Evolutionary conservation across 1,140 invertebrate species (phyloP), one percentile per base, ranked within the genome.

Genomic region (Chrysoperla carnea): DNA sequence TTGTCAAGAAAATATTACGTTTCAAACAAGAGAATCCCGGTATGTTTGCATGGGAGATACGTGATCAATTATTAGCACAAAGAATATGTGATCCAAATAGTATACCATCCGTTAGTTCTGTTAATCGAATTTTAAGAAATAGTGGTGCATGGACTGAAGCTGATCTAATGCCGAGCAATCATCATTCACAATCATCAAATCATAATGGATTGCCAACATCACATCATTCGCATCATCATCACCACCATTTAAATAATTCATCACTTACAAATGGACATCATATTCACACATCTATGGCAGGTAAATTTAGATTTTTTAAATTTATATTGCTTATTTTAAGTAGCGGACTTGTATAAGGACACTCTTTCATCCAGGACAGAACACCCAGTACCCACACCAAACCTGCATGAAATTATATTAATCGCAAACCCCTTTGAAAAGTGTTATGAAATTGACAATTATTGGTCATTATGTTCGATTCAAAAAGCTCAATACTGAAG

Each of bases 31-130:
- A 92, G 56, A 89, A 92, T 58, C 86, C 87, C 0, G 83, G 83
- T 6, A 82, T 92, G 76, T 92, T 92, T 53, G 86, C 86, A 8
- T 91, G 86, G 85, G 89, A 92, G 66, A 92, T 93, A 39, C 69
- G 87, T 1, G 88, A 93, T 55, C 74, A 84, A 50, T 66, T 93
- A 42, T 73, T 88, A 11, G 73, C 78, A 9, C 85, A 89, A 53
- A 72, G 84, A 36, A 78, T 87, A 40, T 90, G 86, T 55, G 85
- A 89, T 58, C 80, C 81, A 1, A 78, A 81, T 55, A 79, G 79
- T 37, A 84, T 94, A 48, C 89, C 91, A 1, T 91, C 87, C 29
- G 90, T 95, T 35, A 91, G 87, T 43, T 93, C 89, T 8, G 92
- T 95, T 37, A 95, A 95, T 66, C 70, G 91, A 46, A 95, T 96